Percentiles rank a stretch among this genome's conserved stretches.
Evolutionary conservation across 2,888 invertebrate genomes (phyloP).

Genomic region (Aphodius sticticus): DNA sequence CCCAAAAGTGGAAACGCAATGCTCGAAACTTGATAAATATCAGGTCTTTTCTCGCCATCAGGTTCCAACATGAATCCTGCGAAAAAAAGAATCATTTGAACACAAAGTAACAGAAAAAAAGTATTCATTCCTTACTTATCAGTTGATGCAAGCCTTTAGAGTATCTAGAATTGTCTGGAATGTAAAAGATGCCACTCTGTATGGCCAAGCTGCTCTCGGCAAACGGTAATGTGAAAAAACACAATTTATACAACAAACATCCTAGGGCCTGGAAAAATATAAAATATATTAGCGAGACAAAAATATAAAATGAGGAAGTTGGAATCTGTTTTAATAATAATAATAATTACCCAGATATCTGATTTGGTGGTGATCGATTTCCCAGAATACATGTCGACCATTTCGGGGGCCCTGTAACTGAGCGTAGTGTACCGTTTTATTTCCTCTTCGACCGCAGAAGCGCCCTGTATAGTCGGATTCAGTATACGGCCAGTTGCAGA

Average conservation of each 20-base stretch:
- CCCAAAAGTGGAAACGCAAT: constrained; percentile 76
- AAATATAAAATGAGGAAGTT: not conserved
- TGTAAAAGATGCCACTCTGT: constrained; percentile 85
- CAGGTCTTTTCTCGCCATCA: constrained; percentile 82
- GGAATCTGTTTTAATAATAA: too few species aligned
- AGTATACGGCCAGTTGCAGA: constrained; percentile 86
- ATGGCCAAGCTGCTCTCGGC: constrained; percentile 93
- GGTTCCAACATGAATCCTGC: constrained; percentile 84
- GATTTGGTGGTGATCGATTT: constrained; percentile 85
- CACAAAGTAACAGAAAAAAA: constrained; percentile 33
- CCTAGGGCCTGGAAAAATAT: constrained; percentile 75
- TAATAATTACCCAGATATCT: constrained; percentile 79
- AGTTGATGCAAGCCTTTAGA: constrained; percentile 75
- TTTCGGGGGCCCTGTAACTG: constrained; percentile 90
- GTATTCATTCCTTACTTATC: constrained; percentile 67
- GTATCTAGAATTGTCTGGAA: constrained; percentile 82
- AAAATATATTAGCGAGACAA: constrained; percentile 8
- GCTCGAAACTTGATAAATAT: constrained; percentile 84
- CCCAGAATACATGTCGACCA: constrained; percentile 89
- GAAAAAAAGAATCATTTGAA: constrained; percentile 47
- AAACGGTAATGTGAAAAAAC: constrained; percentile 89
- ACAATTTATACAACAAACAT: constrained; percentile 87
- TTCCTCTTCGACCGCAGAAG: constrained; percentile 80
- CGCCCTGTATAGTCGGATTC: constrained; percentile 73
- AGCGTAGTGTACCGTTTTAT: constrained; percentile 89